A percentile compares a stretch with the other conserved stretches of the same genome.
phyloP scores from a whole-genome alignment of 1,140 invertebrate genomes.

The Pentalonia nigronervosa region DNA sequence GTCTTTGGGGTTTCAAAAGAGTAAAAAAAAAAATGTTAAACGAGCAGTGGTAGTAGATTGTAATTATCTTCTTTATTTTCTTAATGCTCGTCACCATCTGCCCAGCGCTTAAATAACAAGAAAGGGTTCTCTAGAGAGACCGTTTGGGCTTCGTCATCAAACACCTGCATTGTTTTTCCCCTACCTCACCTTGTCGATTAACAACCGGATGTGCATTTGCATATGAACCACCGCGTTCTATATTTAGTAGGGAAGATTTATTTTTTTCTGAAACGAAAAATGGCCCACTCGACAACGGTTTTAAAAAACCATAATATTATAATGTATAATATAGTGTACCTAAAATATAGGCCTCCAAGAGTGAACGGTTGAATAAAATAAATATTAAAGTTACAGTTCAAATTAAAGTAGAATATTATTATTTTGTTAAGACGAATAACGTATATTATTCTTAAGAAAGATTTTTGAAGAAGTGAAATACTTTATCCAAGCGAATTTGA shows the following conservation, averaged over 20 bases:
- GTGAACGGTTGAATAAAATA: background rate
- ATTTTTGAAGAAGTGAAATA: background rate
- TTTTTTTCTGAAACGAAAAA: conserved; percentile 6
- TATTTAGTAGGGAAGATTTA: conserved; percentile 18
- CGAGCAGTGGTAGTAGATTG: conserved; percentile 9
- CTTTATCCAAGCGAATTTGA: background rate
- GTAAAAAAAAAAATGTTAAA: background rate
- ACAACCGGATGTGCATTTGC: conserved; percentile 36
- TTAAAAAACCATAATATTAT: conserved; percentile 14
- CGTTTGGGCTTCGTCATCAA: conserved; percentile 39
- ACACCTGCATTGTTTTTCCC: conserved; percentile 43
- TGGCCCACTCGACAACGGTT: background rate
- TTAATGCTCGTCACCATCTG: conserved; percentile 43
- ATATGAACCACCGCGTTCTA: background rate
- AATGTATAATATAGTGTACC: background rate
- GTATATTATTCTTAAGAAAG: background rate
- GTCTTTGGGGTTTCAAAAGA: conserved; percentile 24
- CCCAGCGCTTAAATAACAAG: conserved; percentile 32
- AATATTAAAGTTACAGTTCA: background rate
- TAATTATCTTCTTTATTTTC: conserved; percentile 54
- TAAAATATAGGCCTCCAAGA: background rate
- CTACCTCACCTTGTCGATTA: background rate
- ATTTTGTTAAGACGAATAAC: background rate
- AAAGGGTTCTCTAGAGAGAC: conserved; percentile 46
- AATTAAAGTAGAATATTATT: conserved; percentile 6